Conservation (phyloP, 2,113 vertebrate species). For the Hiodon alosoides region DNA sequence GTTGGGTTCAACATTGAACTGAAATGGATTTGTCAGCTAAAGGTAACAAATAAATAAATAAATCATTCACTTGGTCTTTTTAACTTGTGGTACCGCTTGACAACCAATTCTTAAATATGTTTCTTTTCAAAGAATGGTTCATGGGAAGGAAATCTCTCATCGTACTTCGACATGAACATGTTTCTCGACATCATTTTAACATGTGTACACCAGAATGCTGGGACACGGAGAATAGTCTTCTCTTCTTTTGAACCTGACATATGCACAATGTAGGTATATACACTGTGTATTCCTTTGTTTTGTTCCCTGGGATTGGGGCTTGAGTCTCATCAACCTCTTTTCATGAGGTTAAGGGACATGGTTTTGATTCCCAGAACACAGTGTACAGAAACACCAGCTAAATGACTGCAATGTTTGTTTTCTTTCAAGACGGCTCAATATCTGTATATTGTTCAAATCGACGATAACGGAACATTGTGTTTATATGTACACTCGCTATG, state of each 20-base stretch:
- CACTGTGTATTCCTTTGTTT: not conserved
- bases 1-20: slow-evolving; percentile 97
- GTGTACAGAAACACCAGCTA: no score
- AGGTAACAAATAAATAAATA: slow-evolving; percentile 56
- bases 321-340: no score
- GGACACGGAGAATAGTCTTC: slow-evolving; percentile 82
- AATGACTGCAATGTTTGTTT: no score
- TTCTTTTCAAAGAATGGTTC: slow-evolving; percentile 73
- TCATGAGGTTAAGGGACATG: no score
- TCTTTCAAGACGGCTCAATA: no score
- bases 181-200: slow-evolving; percentile 87
- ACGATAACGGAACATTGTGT: no score
- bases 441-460: no score
- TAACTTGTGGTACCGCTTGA: not conserved
- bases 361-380: no score
- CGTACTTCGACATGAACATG: slow-evolving; percentile 93
- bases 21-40: slow-evolving; percentile 93
- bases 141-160: slow-evolving; percentile 88
- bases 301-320: not conserved
- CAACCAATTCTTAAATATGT: not conserved
- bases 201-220: slow-evolving; percentile 80
- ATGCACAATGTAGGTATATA: slow-evolving; percentile 85
- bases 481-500: no score
- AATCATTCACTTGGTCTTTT: not conserved
- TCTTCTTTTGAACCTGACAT: slow-evolving; percentile 93